Conservation (phyloP, 2,888 invertebrate genomes). For the Loripinus fragilis region DNA sequence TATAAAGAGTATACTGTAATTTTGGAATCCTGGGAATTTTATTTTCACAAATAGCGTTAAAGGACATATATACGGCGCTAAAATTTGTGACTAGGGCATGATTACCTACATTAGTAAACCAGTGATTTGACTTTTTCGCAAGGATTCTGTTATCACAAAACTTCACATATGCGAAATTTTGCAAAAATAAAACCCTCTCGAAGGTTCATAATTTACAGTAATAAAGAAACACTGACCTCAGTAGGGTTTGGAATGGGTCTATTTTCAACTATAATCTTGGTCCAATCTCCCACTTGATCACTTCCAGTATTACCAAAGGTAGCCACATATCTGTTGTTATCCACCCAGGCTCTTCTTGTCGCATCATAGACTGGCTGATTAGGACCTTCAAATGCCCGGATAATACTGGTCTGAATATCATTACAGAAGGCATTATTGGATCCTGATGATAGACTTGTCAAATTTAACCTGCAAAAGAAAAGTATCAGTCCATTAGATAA, state of each 20-base stretch:
- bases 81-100: too few species aligned
- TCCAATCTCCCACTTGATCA: conserved; percentile 80
- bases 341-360: conserved; percentile 32
- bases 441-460: conserved; percentile 45
- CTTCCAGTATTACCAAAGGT: conserved; percentile 80
- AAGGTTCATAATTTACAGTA: too few species aligned
- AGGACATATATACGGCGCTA: too few species aligned
- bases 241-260: conserved; percentile 50
- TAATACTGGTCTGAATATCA: conserved; percentile 69
- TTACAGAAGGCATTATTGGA: conserved; percentile 62
- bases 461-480: conserved; percentile 64
- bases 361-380: conserved; percentile 33
- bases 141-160: too few species aligned
- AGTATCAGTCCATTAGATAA: too few species aligned
- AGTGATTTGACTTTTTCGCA: too few species aligned
- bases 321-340: conserved; percentile 75
- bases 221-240: neutral
- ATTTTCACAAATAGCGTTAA: too few species aligned
- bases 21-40: too few species aligned
- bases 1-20: too few species aligned
- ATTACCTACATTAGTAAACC: too few species aligned
- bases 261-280: conserved; percentile 66
- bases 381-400: conserved; percentile 69
- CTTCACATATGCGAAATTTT: too few species aligned
- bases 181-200: too few species aligned